Evolutionary conservation across 2,113 vertebrate genomes (phyloP).

Genomic region (Condylura cristata): DNA sequence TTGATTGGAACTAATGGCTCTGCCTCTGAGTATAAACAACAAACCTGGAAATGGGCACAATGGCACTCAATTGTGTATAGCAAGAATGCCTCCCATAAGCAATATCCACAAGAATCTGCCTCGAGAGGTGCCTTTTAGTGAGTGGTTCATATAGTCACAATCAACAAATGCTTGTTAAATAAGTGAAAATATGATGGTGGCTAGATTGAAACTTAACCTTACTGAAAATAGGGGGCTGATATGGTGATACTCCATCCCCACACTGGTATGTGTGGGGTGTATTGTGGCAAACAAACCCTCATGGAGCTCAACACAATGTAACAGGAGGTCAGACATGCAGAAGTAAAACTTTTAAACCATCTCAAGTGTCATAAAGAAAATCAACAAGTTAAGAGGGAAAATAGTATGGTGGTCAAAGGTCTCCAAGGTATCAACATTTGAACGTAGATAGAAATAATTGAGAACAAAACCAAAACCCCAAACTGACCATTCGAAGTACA

Average conservation of each 20-base stretch:
- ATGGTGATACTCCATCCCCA: not conserved
- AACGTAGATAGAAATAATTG: not conserved
- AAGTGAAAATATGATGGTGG: not conserved
- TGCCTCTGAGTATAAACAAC: not conserved
- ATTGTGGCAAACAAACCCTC: fast-evolving
- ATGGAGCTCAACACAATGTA: not conserved
- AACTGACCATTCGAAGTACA: not conserved
- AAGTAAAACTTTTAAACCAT: not conserved
- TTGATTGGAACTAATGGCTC: not conserved
- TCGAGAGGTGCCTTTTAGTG: not conserved
- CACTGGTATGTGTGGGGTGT: not conserved
- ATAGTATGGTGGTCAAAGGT: not conserved
- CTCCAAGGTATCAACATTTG: not conserved
- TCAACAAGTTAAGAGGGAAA: not conserved
- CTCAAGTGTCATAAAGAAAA: not conserved
- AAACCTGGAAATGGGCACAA: not conserved
- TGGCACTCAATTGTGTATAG: not conserved
- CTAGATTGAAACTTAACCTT: not conserved
- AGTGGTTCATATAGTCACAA: not conserved
- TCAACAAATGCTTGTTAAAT: not conserved
- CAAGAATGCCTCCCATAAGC: not conserved
- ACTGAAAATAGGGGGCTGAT: not conserved
- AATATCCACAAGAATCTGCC: not conserved
- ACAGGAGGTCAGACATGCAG: not conserved
- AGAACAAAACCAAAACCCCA: not conserved